These are phyloP conservation scores for Melierax canorus DNA, from an alignment of 2,113 vertebrate species.

Conservation along the genomic window DNA sequence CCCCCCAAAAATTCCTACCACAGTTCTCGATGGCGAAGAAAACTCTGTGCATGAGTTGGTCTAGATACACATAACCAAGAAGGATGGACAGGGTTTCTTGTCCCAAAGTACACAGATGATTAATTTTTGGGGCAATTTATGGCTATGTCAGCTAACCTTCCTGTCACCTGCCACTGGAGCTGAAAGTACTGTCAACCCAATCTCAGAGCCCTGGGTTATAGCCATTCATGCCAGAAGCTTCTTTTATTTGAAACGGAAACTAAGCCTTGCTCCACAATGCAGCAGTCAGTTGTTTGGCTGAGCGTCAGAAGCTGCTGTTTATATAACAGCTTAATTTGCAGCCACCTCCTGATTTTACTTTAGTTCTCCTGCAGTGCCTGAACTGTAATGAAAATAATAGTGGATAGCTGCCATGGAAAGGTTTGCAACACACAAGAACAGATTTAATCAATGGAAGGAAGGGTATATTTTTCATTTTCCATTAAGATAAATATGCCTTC, in stretches of 20 bases:
- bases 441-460: background rate
- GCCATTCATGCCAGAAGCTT: background rate
- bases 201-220: background rate
- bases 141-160: background rate
- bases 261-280: background rate
- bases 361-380: background rate
- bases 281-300: background rate
- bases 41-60: background rate
- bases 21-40: background rate
- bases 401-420: background rate
- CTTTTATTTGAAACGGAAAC: background rate
- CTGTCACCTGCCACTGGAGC: background rate
- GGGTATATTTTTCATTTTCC: conserved; percentile 27
- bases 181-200: background rate
- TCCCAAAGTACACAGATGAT: background rate
- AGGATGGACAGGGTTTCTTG: background rate
- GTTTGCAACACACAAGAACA: background rate
- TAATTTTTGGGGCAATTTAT: background rate
- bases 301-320: conserved; percentile 15
- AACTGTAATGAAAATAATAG: conserved; percentile 12
- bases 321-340: conserved; percentile 24
- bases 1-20: background rate
- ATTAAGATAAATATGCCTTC: conserved; percentile 20
- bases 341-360: conserved; percentile 3
- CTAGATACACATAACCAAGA: background rate